phyloP scores from a whole-genome alignment of 2,888 invertebrate species.

The Gibbula magus region DNA sequence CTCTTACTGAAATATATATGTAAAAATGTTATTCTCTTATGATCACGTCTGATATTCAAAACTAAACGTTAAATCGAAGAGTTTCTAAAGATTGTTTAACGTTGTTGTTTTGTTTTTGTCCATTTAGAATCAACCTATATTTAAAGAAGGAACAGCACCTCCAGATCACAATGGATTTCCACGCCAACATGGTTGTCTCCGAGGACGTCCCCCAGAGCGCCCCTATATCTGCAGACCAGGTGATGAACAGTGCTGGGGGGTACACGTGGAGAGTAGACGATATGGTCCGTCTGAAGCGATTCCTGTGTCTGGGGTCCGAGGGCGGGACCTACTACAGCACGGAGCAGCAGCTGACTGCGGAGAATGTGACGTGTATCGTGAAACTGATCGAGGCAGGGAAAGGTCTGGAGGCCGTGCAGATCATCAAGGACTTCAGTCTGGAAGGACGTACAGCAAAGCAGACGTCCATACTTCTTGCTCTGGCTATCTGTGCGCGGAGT shows the following conservation, averaged over 20 bases:
- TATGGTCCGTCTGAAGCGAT: slow-evolving; percentile 69
- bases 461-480: slow-evolving; percentile 79
- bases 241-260: slow-evolving; percentile 54
- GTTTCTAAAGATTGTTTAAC: no score
- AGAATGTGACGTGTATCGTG: slow-evolving; percentile 67
- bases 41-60: no score
- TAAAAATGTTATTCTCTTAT: no score
- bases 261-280: slow-evolving; percentile 70
- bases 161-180: neutral
- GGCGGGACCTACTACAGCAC: slow-evolving; percentile 70
- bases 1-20: no score
- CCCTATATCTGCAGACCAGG: slow-evolving; percentile 33
- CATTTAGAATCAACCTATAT: no score
- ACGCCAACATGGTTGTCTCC: neutral
- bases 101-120: no score
- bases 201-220: neutral
- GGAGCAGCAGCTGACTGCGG: slow-evolving; percentile 65
- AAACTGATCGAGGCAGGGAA: slow-evolving; percentile 67
- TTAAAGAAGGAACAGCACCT: no score
- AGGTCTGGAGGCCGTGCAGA: slow-evolving; percentile 68
- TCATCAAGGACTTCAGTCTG: slow-evolving; percentile 67
- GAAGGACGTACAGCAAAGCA: slow-evolving; percentile 75
- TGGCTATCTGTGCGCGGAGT: slow-evolving; percentile 80
- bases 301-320: slow-evolving; percentile 72
- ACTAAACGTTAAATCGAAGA: no score